Conservation (phyloP, 2,797 vertebrate species). For the Tapirus indicus region DNA sequence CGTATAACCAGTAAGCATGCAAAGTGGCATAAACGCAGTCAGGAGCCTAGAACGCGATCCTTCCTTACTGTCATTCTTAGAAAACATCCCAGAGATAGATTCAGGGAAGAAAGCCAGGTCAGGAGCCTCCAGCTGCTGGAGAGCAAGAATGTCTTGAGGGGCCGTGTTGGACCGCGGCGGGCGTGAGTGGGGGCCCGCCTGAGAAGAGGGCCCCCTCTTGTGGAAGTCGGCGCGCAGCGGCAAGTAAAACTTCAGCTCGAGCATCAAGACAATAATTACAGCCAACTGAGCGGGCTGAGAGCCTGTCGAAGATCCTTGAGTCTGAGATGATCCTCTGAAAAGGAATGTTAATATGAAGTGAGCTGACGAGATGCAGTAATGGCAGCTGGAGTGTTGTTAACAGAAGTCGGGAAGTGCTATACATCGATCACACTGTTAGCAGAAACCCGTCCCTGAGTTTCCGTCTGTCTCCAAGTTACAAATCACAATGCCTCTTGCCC, state of each 20-base stretch:
- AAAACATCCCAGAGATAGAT: neutral
- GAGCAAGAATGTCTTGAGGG: fast-evolving
- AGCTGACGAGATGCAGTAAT: neutral
- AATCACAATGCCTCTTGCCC: neutral
- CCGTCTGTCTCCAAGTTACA: neutral
- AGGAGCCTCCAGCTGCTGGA: fast-evolving
- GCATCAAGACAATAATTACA: neutral
- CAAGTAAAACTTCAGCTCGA: neutral
- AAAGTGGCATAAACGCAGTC: neutral
- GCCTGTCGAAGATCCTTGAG: neutral
- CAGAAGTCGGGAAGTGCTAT: neutral
- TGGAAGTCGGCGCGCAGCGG: neutral
- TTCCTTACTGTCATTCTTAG: neutral
- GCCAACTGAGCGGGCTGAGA: neutral
- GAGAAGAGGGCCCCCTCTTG: neutral
- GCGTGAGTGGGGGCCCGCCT: fast-evolving
- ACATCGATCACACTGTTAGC: fast-evolving
- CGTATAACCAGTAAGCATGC: neutral
- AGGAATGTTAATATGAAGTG: neutral
- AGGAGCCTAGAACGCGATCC: neutral
- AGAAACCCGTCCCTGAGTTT: neutral
- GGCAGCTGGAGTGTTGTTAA: neutral
- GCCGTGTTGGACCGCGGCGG: fast-evolving
- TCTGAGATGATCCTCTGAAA: neutral
- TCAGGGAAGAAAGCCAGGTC: neutral